Evolutionary conservation across 1,140 invertebrate species (phyloP).

Genomic region (Odontomachus brunneus): DNA sequence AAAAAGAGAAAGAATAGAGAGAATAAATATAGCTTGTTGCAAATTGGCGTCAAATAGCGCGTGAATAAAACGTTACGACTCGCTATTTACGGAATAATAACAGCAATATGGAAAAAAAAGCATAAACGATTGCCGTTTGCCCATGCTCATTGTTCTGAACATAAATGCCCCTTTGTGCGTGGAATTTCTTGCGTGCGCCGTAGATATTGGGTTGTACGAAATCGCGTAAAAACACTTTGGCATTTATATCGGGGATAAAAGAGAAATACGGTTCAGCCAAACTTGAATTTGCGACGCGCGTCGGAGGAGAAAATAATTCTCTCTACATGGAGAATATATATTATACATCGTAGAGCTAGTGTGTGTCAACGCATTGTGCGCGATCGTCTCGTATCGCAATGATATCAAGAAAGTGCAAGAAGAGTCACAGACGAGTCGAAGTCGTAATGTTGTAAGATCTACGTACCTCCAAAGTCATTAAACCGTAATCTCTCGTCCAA

Average conservation of each 20-base stretch:
- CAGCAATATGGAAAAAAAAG: slow-evolving; percentile 3
- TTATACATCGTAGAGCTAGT: not conserved
- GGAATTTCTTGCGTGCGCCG: slow-evolving; percentile 1
- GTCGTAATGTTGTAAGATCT: slow-evolving; percentile 8
- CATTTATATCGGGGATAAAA: slow-evolving; percentile 23
- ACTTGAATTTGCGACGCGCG: not conserved
- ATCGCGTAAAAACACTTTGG: slow-evolving; percentile 11
- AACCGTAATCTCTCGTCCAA: slow-evolving; percentile 96
- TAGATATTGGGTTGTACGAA: not conserved
- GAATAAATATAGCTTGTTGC: slow-evolving; percentile 11
- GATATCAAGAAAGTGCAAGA: not conserved
- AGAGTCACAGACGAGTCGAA: no score
- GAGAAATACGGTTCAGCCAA: not conserved
- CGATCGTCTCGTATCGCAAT: not conserved
- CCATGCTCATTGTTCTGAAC: no score
- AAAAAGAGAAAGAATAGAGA: no score
- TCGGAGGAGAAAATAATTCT: no score
- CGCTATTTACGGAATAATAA: slow-evolving; percentile 22
- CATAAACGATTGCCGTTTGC: no score
- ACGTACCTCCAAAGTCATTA: slow-evolving; percentile 92
- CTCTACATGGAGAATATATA: not conserved
- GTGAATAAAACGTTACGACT: slow-evolving; percentile 37
- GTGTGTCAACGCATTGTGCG: not conserved
- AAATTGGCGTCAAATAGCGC: slow-evolving; percentile 25
- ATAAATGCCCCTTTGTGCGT: not conserved